Evolutionary conservation across 2,797 vertebrate species (phyloP).

Genomic region (Sarcophilus harrisii): DNA sequence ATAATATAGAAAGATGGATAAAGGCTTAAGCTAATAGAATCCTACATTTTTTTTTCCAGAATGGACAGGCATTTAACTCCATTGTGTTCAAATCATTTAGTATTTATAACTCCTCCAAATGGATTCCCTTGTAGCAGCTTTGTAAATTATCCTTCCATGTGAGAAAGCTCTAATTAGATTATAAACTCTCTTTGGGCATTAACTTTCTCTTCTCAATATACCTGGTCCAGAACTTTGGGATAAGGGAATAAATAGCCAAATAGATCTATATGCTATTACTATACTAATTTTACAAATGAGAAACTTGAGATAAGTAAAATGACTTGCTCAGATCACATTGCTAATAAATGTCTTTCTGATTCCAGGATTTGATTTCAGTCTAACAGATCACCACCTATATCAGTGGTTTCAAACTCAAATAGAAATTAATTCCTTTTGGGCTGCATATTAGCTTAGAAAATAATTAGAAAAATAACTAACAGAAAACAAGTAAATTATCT

Average conservation of each 20-base stretch:
- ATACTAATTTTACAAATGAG: background rate
- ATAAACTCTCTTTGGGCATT: background rate
- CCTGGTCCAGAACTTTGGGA: background rate
- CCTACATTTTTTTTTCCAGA: slow-evolving; percentile 47
- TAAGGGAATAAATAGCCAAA: background rate
- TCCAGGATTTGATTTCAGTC: too few species aligned
- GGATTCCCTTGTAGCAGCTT: slow-evolving; percentile 3
- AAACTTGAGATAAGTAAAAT: background rate
- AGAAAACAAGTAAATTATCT: background rate
- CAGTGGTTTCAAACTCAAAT: background rate
- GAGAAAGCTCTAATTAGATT: slow-evolving; percentile 4
- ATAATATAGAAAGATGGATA: slow-evolving; percentile 5
- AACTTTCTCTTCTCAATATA: slow-evolving; percentile 22
- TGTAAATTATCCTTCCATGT: background rate
- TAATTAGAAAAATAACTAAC: background rate
- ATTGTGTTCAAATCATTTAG: background rate
- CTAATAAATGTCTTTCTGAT: background rate
- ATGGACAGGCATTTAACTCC: background rate
- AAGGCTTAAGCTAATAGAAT: background rate
- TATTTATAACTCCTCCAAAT: slow-evolving; percentile 13
- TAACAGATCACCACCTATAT: background rate
- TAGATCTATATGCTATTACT: background rate
- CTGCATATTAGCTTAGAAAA: background rate
- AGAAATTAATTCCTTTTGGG: background rate
- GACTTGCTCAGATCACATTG: background rate